Evolutionary conservation across 2,888 invertebrate species (phyloP), one percentile per base, ranked within the genome.

Genomic region (Lacanobia wlatinum): DNA sequence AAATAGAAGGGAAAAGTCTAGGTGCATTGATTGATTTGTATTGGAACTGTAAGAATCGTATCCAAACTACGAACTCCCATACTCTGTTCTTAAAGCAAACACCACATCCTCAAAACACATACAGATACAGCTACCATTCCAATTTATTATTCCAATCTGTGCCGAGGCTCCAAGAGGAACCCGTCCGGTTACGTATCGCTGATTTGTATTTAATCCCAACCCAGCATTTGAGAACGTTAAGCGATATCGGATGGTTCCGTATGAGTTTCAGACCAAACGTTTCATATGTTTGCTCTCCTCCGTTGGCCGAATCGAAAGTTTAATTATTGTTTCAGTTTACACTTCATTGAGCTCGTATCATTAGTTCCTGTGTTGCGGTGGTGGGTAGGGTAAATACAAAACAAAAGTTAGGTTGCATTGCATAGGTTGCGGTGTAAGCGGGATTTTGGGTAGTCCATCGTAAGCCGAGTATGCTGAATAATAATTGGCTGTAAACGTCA

Each of bases 241-340:
- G 74, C 86, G 80, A 73, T 84, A 83, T 81, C 76, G 58, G 61
- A 84, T 82, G 56, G 72, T 68, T 81, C 73, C 80, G 70, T 80
- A 75, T 75, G 75, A 73, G 73, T 80, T 83, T n/a, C 65, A 55
- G 59, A 70, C 59, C 73, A 62, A 40, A 40, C 40, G 59, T 40
- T 40, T 16, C 59, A 16, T 70, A 52, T 70, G 77, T 84, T 83
- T 80, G 60, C 56, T 53, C 61, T 34, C 28, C 40, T 46, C 58
- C 70, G 71, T 83, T 74, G 83, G 52, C 7, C 43, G 61, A 75
- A 73, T 80, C 18, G 65, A 77, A 84, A 75, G 67, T 83, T 88
- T 87, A 87, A 90, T 91, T 90, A 87, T 89, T 88, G 87, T 88
- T 90, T 88, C 76, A 84, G 87, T 88, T 85, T 80, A 70, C 76